Percentiles rank a stretch among this genome's conserved stretches.
Evolutionary conservation across 1,140 invertebrate species (phyloP).

Genomic region (Drosophila sulfurigaster): DNA sequence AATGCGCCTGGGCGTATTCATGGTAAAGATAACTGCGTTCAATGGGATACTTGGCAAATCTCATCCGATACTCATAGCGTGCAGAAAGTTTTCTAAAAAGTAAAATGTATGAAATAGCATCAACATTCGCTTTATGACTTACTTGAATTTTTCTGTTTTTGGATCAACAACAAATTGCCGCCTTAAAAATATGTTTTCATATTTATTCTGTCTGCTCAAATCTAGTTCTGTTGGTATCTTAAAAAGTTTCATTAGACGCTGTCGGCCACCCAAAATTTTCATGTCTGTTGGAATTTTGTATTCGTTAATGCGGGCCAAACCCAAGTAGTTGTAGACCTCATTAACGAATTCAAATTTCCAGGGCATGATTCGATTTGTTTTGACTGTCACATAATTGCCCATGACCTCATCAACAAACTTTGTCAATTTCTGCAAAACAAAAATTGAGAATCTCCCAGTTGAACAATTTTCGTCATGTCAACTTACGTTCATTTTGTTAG

Average conservation of each 20-base stretch:
- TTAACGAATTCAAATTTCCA: slow-evolving; percentile 83
- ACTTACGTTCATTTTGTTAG: slow-evolving; percentile 39
- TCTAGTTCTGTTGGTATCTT: slow-evolving; percentile 19
- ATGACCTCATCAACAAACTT: slow-evolving; percentile 68
- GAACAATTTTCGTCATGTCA: not conserved
- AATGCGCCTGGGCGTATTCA: slow-evolving; percentile 65
- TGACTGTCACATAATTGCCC: slow-evolving; percentile 71
- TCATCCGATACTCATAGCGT: slow-evolving; percentile 63
- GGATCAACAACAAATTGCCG: slow-evolving; percentile 28
- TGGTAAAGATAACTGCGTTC: slow-evolving; percentile 76
- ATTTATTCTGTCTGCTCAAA: not conserved
- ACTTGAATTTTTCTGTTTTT: slow-evolving; percentile 61
- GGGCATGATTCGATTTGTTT: slow-evolving; percentile 77
- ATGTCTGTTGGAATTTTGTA: slow-evolving; percentile 54
- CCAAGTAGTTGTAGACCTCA: slow-evolving; percentile 79
- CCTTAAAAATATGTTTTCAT: too few relatives aligned
- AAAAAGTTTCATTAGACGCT: slow-evolving; percentile 47
- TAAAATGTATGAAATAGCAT: not conserved
- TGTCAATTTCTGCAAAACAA: slow-evolving; percentile 53
- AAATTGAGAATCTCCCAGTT: too few relatives aligned
- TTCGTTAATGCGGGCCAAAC: slow-evolving; percentile 71
- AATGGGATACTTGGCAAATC: slow-evolving; percentile 63
- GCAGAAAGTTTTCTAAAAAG: slow-evolving; percentile 46
- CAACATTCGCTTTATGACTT: not conserved
- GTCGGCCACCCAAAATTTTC: slow-evolving; percentile 41